phyloP scores from a whole-genome alignment of 2,797 vertebrate genomes.

The Enteromius thamalakanensis region DNA sequence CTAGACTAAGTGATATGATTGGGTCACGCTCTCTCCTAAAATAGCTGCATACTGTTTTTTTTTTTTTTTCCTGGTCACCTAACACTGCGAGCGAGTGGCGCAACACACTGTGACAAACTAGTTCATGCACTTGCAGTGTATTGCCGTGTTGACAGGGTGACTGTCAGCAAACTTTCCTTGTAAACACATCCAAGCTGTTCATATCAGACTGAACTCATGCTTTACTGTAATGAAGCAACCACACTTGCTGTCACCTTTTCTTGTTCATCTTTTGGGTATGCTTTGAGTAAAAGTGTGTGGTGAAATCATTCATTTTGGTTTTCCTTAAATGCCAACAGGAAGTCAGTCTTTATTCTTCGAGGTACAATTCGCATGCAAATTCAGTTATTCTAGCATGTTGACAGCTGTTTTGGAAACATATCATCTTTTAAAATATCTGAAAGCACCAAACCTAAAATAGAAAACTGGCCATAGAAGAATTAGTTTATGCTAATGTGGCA shows the following conservation, averaged over 20 bases:
- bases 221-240: slow-evolving; percentile 2
- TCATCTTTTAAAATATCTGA: not conserved
- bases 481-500: not conserved
- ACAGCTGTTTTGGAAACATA: slow-evolving; percentile 1
- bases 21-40: slow-evolving; percentile 4
- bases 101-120: not conserved
- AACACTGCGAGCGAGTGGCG: not conserved
- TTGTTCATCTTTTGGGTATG: slow-evolving; percentile 28
- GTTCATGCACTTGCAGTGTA: not conserved
- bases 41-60: slow-evolving; percentile 8
- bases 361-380: not conserved
- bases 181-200: not conserved
- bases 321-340: not conserved
- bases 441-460: not conserved
- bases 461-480: not conserved
- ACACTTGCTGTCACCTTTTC: slow-evolving; percentile 6
- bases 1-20: slow-evolving; percentile 9
- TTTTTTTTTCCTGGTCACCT: slow-evolving; percentile 18
- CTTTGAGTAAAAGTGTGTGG: not conserved
- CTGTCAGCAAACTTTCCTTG: not conserved
- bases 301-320: slow-evolving; percentile 1
- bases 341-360: not conserved
- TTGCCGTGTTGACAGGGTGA: not conserved
- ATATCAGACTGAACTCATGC: slow-evolving; percentile 3
- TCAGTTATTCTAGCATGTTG: not conserved